Conservation (phyloP, 2,888 invertebrate genomes). For the Polia nebulosa region DNA sequence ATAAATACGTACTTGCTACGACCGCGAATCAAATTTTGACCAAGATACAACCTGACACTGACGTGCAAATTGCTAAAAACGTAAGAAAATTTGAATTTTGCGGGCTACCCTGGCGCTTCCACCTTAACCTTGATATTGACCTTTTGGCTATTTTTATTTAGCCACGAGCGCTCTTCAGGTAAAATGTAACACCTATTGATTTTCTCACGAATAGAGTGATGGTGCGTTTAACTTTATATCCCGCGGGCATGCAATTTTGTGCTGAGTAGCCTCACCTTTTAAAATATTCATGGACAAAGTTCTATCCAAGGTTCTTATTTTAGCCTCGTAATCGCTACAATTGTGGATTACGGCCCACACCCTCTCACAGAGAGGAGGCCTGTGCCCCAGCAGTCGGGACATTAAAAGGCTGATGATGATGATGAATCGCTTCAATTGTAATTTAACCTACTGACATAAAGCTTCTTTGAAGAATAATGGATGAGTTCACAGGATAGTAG, state of each 20-base stretch:
- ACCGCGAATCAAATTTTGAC: too few relatives aligned
- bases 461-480: neutral
- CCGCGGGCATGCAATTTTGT: neutral
- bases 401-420: too few relatives aligned
- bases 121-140: neutral
- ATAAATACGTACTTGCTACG: too few relatives aligned
- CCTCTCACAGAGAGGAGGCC: too few relatives aligned
- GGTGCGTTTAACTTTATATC: neutral
- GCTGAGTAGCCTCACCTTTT: neutral
- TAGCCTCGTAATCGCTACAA: neutral
- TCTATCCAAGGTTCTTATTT: neutral
- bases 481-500: too few relatives aligned
- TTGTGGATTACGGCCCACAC: too few relatives aligned
- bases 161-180: neutral
- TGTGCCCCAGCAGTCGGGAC: too few relatives aligned
- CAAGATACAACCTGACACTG: too few relatives aligned
- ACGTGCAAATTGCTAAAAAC: too few relatives aligned
- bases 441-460: neutral
- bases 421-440: neutral
- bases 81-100: too few relatives aligned
- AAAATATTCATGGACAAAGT: conserved; percentile 18
- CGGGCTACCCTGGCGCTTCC: too few relatives aligned
- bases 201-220: conserved; percentile 12
- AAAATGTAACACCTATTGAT: conserved; percentile 12
- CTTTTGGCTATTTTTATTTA: too few relatives aligned